A percentile compares a stretch with the other conserved stretches of the same genome.
Conservation (phyloP, 1,140 invertebrate species). For the Cyphomyrmex costatus region DNA sequence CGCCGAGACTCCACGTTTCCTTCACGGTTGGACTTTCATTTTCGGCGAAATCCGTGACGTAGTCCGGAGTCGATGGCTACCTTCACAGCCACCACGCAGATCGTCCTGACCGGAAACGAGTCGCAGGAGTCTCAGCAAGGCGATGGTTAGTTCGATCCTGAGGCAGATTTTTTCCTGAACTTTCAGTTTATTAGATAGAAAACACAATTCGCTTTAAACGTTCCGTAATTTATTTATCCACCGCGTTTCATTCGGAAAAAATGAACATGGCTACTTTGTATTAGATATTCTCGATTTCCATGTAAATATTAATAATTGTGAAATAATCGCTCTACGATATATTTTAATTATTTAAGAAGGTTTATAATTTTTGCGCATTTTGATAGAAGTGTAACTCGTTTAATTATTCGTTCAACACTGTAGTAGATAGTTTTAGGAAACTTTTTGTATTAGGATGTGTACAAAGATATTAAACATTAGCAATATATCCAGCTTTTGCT, state of each 20-base stretch:
- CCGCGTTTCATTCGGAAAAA: not conserved
- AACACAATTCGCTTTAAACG: not conserved
- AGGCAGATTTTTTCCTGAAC: not conserved
- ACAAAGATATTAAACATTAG: too few relatives aligned
- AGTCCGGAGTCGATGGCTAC: constrained; percentile 74
- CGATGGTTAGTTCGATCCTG: constrained; percentile 76
- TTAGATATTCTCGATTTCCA: not conserved
- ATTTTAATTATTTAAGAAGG: too few relatives aligned
- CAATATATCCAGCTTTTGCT: too few relatives aligned
- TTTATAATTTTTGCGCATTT: too few relatives aligned
- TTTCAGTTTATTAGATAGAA: not conserved
- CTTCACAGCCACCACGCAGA: constrained; percentile 80
- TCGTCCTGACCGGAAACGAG: constrained; percentile 76
- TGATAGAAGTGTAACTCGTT: too few relatives aligned
- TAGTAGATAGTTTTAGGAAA: too few relatives aligned
- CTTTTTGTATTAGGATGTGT: too few relatives aligned
- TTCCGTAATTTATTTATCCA: constrained; percentile 6
- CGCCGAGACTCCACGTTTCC: not conserved
- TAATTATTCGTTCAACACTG: too few relatives aligned
- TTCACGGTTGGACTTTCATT: constrained; percentile 25
- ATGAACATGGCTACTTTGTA: not conserved
- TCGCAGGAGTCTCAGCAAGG: constrained; percentile 53
- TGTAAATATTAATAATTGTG: not conserved
- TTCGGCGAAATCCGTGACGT: constrained; percentile 30
- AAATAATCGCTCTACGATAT: not conserved